Conservation (phyloP, 2,888 invertebrate species). For the Diarsia brunnea region DNA sequence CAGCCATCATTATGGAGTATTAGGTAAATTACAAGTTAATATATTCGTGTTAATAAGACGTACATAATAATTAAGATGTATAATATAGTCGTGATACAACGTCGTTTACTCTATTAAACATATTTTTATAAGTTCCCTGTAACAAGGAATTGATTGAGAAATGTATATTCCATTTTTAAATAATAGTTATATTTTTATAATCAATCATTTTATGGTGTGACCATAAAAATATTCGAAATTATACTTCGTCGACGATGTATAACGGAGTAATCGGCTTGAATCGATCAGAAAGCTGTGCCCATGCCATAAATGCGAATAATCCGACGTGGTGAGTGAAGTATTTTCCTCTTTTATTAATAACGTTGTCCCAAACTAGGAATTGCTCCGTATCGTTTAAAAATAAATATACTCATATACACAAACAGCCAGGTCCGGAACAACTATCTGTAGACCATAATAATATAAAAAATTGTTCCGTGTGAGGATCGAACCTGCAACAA, state of each 20-base stretch:
- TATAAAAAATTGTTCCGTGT: not conserved
- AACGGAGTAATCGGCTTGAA: not conserved
- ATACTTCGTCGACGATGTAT: constrained; percentile 10
- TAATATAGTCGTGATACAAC: constrained; percentile 61
- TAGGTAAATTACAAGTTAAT: constrained; percentile 67
- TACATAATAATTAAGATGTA: constrained; percentile 69
- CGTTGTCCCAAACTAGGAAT: not conserved
- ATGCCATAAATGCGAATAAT: not conserved
- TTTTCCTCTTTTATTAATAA: not conserved
- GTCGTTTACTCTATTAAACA: constrained; percentile 54
- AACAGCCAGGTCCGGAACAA: not conserved
- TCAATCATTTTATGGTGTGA: constrained; percentile 65
- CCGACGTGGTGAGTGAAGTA: not conserved
- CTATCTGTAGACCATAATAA: not conserved
- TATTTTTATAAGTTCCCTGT: constrained; percentile 68
- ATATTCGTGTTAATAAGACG: constrained; percentile 66
- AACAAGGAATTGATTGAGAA: constrained; percentile 75
- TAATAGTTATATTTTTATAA: constrained; percentile 66
- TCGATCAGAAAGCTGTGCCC: not conserved
- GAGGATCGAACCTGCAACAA: not conserved
- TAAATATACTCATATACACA: no score
- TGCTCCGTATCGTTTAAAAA: not conserved
- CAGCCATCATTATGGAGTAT: constrained; percentile 64
- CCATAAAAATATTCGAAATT: constrained; percentile 59
- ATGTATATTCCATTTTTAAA: constrained; percentile 72